Evolutionary conservation across 2,888 invertebrate species (phyloP).

Genomic region (Drosophila quinaria): DNA sequence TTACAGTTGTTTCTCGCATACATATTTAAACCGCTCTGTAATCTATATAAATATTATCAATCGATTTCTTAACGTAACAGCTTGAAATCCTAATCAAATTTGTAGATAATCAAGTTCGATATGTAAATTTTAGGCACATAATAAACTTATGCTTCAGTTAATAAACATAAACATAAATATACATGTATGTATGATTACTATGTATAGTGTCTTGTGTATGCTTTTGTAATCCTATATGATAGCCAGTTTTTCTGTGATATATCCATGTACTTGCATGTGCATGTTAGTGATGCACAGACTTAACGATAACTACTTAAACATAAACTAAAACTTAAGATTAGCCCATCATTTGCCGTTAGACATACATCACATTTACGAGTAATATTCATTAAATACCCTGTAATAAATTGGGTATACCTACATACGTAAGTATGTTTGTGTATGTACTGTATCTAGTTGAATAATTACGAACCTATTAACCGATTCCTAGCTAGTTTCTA

Average conservation of each 20-base stretch:
- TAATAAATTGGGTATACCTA: constrained; percentile 3
- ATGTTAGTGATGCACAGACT: constrained; percentile 28
- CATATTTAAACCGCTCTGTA: not conserved
- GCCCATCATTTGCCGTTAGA: constrained; percentile 7
- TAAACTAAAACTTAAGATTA: constrained; percentile 18
- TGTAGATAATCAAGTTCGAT: constrained; percentile 23
- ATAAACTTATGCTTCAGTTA: constrained; percentile 2
- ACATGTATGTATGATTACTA: not conserved
- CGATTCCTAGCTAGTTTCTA: constrained; percentile 25
- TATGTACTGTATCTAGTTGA: constrained; percentile 12
- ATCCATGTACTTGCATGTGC: constrained; percentile 27
- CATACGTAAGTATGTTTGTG: constrained; percentile 12
- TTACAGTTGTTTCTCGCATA: constrained; percentile 1
- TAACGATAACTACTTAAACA: constrained; percentile 16
- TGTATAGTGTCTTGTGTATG: constrained; percentile 13
- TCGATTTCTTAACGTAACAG: not conserved
- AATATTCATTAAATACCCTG: constrained; percentile 4
- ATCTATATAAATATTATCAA: constrained; percentile 5
- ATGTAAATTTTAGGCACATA: constrained; percentile 10
- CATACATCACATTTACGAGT: constrained; percentile 1
- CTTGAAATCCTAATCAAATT: constrained; percentile 6
- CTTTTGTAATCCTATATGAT: constrained; percentile 25
- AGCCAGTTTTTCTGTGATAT: constrained; percentile 31
- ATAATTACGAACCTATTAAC: constrained; percentile 12
- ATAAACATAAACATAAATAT: not conserved